Conservation (phyloP, 2,797 vertebrate genomes). For the Alcedo quadribrachys region DNA sequence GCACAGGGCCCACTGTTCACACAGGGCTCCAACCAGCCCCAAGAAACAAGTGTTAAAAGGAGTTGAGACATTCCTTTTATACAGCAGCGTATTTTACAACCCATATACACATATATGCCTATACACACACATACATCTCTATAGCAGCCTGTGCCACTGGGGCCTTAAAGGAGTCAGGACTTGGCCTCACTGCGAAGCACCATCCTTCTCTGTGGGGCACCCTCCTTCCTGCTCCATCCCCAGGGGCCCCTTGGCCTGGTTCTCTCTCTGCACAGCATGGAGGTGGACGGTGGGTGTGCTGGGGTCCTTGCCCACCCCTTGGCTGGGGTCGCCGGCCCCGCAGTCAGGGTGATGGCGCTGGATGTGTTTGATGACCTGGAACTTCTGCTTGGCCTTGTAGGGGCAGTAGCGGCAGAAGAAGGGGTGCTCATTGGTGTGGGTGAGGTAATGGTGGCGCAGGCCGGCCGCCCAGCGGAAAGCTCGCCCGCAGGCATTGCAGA, state of each 20-base stretch:
- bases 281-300: conserved; percentile 78
- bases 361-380: conserved; percentile 96
- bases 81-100: conserved; percentile 57
- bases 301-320: conserved; percentile 88
- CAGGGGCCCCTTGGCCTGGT: not conserved
- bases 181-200: not conserved
- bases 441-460: conserved; percentile 94
- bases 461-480: conserved; percentile 96
- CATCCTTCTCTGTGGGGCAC: not conserved
- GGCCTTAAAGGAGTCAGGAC: not conserved
- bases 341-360: conserved; percentile 88
- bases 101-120: conserved; percentile 65
- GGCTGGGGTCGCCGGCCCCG: conserved; percentile 68
- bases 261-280: conserved; percentile 81
- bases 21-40: not conserved
- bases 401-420: conserved; percentile 92
- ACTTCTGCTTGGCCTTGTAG: conserved; percentile 96
- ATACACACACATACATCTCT: conserved; percentile 11
- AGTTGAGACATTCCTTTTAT: conserved; percentile 36
- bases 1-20: not conserved
- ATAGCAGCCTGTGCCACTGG: not conserved
- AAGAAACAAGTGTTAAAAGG: not conserved
- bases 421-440: conserved; percentile 92
- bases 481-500: conserved; percentile 87
- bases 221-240: not conserved